Conservation (phyloP, 1,140 invertebrate genomes). For the Achatina immaculata region DNA sequence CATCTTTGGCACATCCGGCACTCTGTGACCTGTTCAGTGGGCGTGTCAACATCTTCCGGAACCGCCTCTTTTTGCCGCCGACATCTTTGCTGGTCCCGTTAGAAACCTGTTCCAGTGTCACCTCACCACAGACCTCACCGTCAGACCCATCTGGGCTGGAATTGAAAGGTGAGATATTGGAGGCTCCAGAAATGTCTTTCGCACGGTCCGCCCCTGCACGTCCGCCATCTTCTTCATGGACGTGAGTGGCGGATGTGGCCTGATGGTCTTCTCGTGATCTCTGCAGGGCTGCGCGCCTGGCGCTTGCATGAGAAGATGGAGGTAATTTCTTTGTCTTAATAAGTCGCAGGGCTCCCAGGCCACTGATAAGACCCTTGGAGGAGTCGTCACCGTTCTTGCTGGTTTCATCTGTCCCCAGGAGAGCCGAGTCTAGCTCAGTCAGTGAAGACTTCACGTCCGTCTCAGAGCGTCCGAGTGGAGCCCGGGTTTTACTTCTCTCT, state of each 20-base stretch:
- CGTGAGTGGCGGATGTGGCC: neutral
- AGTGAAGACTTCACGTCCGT: neutral
- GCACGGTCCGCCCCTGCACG: neutral
- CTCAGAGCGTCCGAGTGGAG: neutral
- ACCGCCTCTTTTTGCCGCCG: slow-evolving; percentile 48
- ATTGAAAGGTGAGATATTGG: slow-evolving; percentile 36
- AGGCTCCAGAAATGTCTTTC: neutral
- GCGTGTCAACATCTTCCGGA: slow-evolving; percentile 62
- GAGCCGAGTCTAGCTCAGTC: neutral
- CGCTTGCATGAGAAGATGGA: slow-evolving; percentile 1
- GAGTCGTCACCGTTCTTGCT: neutral
- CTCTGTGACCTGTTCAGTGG: slow-evolving; percentile 69
- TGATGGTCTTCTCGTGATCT: neutral
- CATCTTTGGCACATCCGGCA: slow-evolving; percentile 70
- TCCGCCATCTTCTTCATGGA: neutral
- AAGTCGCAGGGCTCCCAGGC: slow-evolving; percentile 10
- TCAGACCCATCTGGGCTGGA: slow-evolving; percentile 43
- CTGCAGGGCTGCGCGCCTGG: neutral
- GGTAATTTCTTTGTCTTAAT: slow-evolving; percentile 24
- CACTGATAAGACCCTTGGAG: neutral
- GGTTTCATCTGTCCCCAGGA: neutral
- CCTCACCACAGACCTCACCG: slow-evolving; percentile 9
- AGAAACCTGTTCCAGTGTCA: neutral
- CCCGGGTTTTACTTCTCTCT: neutral
- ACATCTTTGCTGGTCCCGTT: slow-evolving; percentile 19